Evolutionary conservation across 2,113 vertebrate genomes (phyloP), one percentile per base, ranked within the genome.

Genomic region (Chionis minor): DNA sequence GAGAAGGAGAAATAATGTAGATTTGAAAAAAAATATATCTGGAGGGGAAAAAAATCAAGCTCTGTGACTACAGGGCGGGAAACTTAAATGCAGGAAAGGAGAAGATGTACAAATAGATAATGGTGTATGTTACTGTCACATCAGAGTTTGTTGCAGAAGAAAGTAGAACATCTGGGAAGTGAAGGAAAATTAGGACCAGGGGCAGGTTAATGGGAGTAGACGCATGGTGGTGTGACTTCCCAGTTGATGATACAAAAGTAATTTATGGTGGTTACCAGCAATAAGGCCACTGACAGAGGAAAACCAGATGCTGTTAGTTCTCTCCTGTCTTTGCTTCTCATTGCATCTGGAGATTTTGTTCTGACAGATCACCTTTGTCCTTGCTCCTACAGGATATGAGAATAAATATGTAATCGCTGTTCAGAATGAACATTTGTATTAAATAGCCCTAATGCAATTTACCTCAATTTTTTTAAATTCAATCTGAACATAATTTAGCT

Each of bases 381-480:
- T 62, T 61, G 38, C 80, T 90, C 62, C 66, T 89, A n/a, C 73
- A 70, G 89, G 77, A 55, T 86, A 66, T 63, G 84, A 87, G 54
- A 85, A 80, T 82, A 85, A 94, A 65, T 45, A 61, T 66, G 62
- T 61, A 80, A 55, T 66, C 80, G 70, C 86, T 86, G 49, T 58
- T 91, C 58, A 80, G 74, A 92, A 62, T 33, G 58, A 94, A 54
- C 35, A 30, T 91, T 96, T 91, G 62, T 87, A 73, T 88, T 73
- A 85, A 94, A 44, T 40, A 91, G 54, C 70, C 70, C 49, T 96
- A 82, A 95, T 95, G 81, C 62, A 92, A 61, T 95, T 96, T 95
- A 49, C 77, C n/a, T 91, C 73, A 81, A 14, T 82, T 92, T 92
- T 86, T 86, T 90, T 66, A 22, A 75, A 95, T 97, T 95, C 7